Base-by-base conservation (phyloP, 1,140 invertebrate genomes). In the Limonius californicus region DNA sequence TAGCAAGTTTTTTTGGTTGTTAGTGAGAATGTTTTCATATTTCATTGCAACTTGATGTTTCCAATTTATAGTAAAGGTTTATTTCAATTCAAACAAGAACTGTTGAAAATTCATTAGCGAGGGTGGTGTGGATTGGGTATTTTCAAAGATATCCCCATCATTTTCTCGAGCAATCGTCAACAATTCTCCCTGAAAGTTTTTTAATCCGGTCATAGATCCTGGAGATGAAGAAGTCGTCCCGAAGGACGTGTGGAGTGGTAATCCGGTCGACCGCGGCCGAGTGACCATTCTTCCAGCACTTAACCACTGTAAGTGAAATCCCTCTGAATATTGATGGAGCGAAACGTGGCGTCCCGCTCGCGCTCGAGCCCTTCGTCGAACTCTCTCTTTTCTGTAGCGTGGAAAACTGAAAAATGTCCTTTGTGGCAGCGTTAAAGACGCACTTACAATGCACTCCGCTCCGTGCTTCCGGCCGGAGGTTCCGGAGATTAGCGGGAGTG, bases 401-500 rank as follows among this genome's bases (percentile, higher is more conserved):
- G 57, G 45, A 59, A 57, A 20, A 20, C 21, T 59, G 42, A 59
- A 59, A 59, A 63, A 63, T 63, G 42, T 54, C 45, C 32, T 35
- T 32, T 57, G 14, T 58, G 16, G 9, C 27, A 64, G 64, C 63
- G 62, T 61, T 42, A 66, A 68, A 68, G 69, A 61, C 47, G 62
- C 43, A 54, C 57, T 69, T 56, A 68, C 68, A 71, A 69, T 69
- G 64, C 67, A 63, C 63, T 70, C 45, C 19, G 45, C 45, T 50
- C 45, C 45, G 16, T 19, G 14, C 45, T 70, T 72, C 70, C 70
- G 64, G 60, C 57, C 64, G 39, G 50, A 42, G 68, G 61, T 70
- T 72, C 70, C 70, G 67, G 64, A 65, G 70, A 70, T 71, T 71
- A 64, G 60, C 60, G 62, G 39, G 57, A 69, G 63, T 67, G 63